These are phyloP conservation scores for Leptinotarsa texana DNA, from an alignment of 1,140 invertebrate species.

Conservation along the genomic window DNA sequence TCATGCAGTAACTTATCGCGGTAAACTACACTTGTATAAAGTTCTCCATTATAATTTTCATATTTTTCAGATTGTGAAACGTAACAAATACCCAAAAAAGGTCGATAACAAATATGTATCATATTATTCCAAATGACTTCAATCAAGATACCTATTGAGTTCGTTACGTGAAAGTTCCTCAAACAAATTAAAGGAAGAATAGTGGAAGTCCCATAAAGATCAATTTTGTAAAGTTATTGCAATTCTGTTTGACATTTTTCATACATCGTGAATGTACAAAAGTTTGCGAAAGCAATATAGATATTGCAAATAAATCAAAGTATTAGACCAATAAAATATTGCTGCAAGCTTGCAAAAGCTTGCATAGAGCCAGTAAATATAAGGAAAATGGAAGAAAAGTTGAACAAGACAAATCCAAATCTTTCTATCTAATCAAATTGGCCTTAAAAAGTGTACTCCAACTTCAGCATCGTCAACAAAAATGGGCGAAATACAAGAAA, in stretches of 20 bases:
- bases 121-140: no score
- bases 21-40: no score
- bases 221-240: not conserved
- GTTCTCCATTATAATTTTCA: no score
- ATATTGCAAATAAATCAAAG: slow-evolving; percentile 18
- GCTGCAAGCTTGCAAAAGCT: slow-evolving; percentile 23
- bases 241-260: slow-evolving; percentile 10
- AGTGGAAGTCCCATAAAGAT: not conserved
- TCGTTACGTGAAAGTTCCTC: no score
- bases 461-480: slow-evolving; percentile 38
- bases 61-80: no score
- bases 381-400: slow-evolving; percentile 13
- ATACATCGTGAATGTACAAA: not conserved
- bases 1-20: no score
- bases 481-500: slow-evolving; percentile 41
- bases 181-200: no score
- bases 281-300: slow-evolving; percentile 15
- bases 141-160: no score
- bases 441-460: slow-evolving; percentile 36
- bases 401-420: slow-evolving; percentile 25
- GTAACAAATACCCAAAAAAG: no score
- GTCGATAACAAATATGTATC: no score
- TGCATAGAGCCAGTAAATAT: not conserved
- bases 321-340: slow-evolving; percentile 17
- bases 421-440: slow-evolving; percentile 40